A percentile compares a stretch with the other conserved stretches of the same genome.
Evolutionary conservation across 2,113 vertebrate species (phyloP).

Genomic region (human (Homo sapiens)): DNA sequence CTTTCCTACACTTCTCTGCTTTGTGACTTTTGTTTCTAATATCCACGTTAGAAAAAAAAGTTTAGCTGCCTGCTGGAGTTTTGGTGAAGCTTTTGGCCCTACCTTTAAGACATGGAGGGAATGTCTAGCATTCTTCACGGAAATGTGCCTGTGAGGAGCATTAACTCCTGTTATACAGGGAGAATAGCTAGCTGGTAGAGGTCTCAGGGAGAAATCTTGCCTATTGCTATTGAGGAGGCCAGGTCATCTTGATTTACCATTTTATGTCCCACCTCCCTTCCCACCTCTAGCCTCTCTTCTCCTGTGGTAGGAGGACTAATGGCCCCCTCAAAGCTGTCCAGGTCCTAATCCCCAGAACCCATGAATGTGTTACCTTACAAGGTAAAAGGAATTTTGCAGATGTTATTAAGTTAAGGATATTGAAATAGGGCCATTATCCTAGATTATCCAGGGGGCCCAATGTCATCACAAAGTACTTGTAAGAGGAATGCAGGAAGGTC

Average conservation of each 20-base stretch:
- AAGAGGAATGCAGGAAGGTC: background rate
- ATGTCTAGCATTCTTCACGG: background rate
- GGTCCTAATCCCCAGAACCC: background rate
- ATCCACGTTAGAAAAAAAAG: background rate
- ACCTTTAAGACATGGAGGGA: background rate
- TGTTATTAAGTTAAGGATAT: background rate
- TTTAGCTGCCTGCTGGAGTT: background rate
- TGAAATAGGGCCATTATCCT: background rate
- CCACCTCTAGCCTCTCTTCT: background rate
- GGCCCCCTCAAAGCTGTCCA: background rate
- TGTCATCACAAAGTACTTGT: background rate
- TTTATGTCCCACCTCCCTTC: background rate
- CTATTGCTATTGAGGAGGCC: background rate
- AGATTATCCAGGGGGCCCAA: background rate
- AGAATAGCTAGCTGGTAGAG: background rate
- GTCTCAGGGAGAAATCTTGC: background rate
- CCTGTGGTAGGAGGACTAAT: background rate
- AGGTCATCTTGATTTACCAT: background rate
- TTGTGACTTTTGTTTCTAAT: slow-evolving; percentile 10
- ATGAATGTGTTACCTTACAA: background rate
- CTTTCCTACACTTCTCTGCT: background rate
- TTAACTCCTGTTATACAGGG: background rate
- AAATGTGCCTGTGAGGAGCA: background rate
- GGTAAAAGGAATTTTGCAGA: background rate
- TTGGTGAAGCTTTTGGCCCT: background rate